Evolutionary conservation across 2,797 vertebrate species (phyloP).

Genomic region (Anguilla anguilla): DNA sequence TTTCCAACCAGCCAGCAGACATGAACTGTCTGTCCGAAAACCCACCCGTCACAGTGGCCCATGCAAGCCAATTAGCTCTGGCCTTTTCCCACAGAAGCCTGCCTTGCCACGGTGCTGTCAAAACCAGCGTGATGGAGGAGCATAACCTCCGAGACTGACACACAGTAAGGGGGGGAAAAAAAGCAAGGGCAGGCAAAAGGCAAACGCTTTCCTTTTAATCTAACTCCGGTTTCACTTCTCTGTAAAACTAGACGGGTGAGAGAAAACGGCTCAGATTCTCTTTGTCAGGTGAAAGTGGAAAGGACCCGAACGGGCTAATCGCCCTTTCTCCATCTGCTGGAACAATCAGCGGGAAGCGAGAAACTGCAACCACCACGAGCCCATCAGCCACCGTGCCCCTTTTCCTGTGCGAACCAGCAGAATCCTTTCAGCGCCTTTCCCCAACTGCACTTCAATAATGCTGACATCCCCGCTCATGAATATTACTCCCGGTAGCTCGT

Average conservation of each 20-base stretch:
- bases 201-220: not conserved
- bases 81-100: not conserved
- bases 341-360: not conserved
- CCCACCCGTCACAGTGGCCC: not conserved
- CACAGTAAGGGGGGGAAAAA: not conserved
- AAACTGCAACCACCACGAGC: too few species aligned
- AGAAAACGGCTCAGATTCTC: not conserved
- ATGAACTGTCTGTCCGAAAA: conserved; percentile 29
- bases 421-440: conserved; percentile 6
- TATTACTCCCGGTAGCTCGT: not conserved
- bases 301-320: not conserved
- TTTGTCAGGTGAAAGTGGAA: not conserved
- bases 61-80: not conserved
- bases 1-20: conserved; percentile 50
- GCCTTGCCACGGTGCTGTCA: not conserved
- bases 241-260: not conserved
- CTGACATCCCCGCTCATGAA: conserved; percentile 21
- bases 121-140: conserved; percentile 10
- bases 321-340: not conserved
- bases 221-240: not conserved
- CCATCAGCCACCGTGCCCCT: not conserved
- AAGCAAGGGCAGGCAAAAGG: not conserved
- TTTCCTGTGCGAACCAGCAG: not conserved
- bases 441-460: not conserved
- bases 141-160: not conserved